Base-by-base conservation (phyloP, 2,797 vertebrate genomes). In the Oophaga sylvatica region DNA sequence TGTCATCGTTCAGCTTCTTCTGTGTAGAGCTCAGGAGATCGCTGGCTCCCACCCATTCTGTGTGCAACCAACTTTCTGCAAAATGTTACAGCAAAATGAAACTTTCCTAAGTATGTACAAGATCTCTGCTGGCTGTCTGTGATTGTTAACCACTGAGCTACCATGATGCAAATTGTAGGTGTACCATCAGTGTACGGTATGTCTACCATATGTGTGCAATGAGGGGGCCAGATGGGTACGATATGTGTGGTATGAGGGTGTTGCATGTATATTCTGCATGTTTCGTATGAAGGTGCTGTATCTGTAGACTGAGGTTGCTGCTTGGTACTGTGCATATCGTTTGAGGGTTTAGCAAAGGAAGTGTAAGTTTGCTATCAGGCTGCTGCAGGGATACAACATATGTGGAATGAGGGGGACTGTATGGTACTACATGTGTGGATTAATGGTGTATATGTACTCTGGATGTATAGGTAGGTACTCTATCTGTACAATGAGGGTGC, bases 1-100 rank as follows among this genome's bases (percentile, higher is more conserved):
- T 78, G 80, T 89, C 88, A 7, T 89, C 88, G 60, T 31, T 89
- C 53, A 89, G 63, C 62, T 89, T 89, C 88, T 89, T 89, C 73
- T 89, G 88, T 1, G 88, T 71, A 7, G 83, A 82, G 71, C 71
- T 89, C 11, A 89, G 88, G n/a, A 89, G 88, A 41, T 89, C 88
- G 60, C 84, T 84, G 8, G 88, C 88, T 22, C 80, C 84, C 22
- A 89, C 84, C 88, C 88, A 89, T 20, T 89, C 88, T 1, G 88
- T 77, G 73, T 59, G 88, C 88, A 89, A 63, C 88, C 88, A 89
- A 57, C 60, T 86, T 53, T 89, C 88, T 89, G 84, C 35, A 20
- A 31, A n/a, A 62, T 53, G 48, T 53, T 11, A 53, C 2, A 8
- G 48, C 48, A 45, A 31, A 56, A 35, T 22, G 15, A 12, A 68